Conservation (phyloP, 1,140 invertebrate genomes). For the Apis florea region DNA sequence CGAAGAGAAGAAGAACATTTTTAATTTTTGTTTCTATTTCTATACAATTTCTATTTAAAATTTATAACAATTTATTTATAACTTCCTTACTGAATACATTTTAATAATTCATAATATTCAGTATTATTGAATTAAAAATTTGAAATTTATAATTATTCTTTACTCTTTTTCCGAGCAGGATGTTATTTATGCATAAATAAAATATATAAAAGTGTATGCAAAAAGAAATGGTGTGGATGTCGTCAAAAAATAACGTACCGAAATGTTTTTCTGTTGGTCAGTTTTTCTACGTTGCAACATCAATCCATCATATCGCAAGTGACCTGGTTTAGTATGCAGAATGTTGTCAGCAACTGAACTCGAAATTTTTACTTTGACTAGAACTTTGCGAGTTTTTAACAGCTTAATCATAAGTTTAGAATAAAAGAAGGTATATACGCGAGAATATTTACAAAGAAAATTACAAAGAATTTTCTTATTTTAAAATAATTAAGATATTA, state of each 20-base stretch:
- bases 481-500: too few species aligned
- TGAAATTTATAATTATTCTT: background rate
- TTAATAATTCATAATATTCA: too few species aligned
- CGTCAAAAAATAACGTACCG: background rate
- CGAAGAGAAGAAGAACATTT: too few species aligned
- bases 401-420: background rate
- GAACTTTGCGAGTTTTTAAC: background rate
- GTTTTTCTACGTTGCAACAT: slow-evolving; percentile 5
- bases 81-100: too few species aligned
- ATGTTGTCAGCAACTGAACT: background rate
- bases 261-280: slow-evolving; percentile 15
- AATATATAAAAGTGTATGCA: background rate
- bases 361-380: slow-evolving; percentile 6
- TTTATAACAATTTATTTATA: too few species aligned
- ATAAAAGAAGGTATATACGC: background rate
- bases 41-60: too few species aligned
- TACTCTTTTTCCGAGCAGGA: too few species aligned
- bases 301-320: slow-evolving; percentile 20
- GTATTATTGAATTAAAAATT: too few species aligned
- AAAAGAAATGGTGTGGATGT: background rate
- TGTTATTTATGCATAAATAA: background rate
- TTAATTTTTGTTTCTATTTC: too few species aligned
- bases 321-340: slow-evolving; percentile 18
- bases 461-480: too few species aligned
- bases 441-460: background rate